Percentiles rank a stretch among this genome's conserved stretches.
Conservation (phyloP, 2,113 vertebrate genomes). For the Leuciscus idus region DNA sequence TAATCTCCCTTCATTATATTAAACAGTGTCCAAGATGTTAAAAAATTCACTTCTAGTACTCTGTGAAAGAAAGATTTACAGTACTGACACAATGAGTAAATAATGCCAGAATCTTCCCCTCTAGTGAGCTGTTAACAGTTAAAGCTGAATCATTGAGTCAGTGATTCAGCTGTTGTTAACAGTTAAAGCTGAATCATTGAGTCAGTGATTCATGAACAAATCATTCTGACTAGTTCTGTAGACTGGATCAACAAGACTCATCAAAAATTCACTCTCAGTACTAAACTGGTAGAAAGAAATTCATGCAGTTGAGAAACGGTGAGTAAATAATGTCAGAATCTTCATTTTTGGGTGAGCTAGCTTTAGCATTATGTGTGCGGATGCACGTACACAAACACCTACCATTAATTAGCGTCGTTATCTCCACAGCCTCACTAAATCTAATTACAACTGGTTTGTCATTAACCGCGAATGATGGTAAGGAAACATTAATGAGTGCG, state of each 20-base stretch:
- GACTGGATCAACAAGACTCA: background rate
- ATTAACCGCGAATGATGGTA: conserved; percentile 60
- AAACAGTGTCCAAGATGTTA: background rate
- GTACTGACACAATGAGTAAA: background rate
- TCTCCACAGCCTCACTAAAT: conserved; percentile 60
- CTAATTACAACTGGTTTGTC: conserved; percentile 63
- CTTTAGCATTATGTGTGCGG: conserved; percentile 51
- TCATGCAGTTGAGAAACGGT: background rate
- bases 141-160: background rate
- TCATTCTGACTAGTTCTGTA: background rate
- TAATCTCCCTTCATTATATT: background rate
- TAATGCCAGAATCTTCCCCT: background rate
- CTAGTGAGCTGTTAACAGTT: background rate
- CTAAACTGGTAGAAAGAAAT: background rate
- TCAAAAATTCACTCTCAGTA: background rate
- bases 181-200: background rate
- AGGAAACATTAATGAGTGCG: conserved; percentile 57
- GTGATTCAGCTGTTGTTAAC: background rate
- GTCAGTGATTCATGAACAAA: background rate
- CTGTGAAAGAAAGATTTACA: background rate
- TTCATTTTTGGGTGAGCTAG: background rate
- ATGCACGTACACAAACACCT: conserved; percentile 57
- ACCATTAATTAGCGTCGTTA: conserved; percentile 61
- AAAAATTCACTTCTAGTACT: background rate
- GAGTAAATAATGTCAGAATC: conserved; percentile 1